Percentiles rank a stretch among this genome's conserved stretches.
Conservation (phyloP, 2,797 vertebrate genomes). For the Cuniculus paca region DNA sequence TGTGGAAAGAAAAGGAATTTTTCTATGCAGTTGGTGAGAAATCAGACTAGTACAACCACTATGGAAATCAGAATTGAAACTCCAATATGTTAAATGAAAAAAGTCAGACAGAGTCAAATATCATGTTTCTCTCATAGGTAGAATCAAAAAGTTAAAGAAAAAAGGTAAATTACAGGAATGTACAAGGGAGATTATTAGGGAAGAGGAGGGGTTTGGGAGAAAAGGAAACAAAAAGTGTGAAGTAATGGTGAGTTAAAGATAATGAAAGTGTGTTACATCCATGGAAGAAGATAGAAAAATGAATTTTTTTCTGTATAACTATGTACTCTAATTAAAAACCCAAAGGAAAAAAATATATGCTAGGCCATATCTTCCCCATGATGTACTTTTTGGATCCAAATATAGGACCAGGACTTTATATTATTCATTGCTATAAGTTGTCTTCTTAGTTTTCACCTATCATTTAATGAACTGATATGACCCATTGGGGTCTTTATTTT, state of each 20-base stretch:
- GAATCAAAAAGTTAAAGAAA: background rate
- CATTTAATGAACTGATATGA: conserved; percentile 2
- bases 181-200: background rate
- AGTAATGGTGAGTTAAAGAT: too few species aligned
- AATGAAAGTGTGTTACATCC: too few species aligned
- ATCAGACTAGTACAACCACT: background rate
- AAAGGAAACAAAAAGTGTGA: too few species aligned
- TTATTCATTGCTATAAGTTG: background rate
- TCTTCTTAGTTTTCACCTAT: background rate
- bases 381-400: background rate
- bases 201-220: background rate
- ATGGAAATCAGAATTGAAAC: background rate
- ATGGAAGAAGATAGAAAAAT: background rate
- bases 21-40: background rate
- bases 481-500: background rate
- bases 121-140: background rate
- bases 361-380: background rate
- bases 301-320: background rate
- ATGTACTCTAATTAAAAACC: background rate
- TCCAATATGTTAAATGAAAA: background rate
- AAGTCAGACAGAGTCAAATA: background rate
- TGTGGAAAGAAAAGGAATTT: background rate
- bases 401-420: background rate
- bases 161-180: background rate
- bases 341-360: background rate